phyloP scores from a whole-genome alignment of 2,888 invertebrate species.

The Cosmorhoe ocellata region DNA sequence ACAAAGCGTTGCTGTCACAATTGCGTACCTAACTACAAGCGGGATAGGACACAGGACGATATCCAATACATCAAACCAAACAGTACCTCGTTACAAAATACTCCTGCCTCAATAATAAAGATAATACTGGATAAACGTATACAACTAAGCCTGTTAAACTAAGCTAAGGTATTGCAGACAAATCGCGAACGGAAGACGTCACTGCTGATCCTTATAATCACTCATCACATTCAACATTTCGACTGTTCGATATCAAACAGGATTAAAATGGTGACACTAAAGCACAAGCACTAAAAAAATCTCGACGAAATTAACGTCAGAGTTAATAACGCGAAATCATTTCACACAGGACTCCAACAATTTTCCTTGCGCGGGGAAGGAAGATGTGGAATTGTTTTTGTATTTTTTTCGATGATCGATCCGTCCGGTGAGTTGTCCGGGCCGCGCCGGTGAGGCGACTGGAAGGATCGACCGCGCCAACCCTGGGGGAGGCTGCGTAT shows the following conservation, averaged over 20 bases:
- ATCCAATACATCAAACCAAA: constrained; percentile 75
- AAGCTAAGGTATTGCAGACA: constrained; percentile 51
- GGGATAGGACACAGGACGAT: constrained; percentile 62
- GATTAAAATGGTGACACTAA: constrained; percentile 29
- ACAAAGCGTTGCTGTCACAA: constrained; percentile 63
- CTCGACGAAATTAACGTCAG: constrained; percentile 71
- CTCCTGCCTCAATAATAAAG: constrained; percentile 49
- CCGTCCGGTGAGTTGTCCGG: constrained; percentile 66
- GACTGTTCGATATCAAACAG: constrained; percentile 23
- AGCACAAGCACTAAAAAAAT: constrained; percentile 46
- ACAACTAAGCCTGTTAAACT: constrained; percentile 67
- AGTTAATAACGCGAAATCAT: constrained; percentile 74
- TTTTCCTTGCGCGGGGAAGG: constrained; percentile 68
- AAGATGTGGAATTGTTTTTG: constrained; percentile 66
- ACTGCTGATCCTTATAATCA: constrained; percentile 30
- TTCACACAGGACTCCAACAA: constrained; percentile 50
- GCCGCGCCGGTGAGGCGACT: constrained; percentile 77
- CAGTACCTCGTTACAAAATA: constrained; percentile 65
- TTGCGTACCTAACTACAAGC: constrained; percentile 71
- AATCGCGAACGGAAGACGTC: constrained; percentile 46
- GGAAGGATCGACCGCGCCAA: constrained; percentile 77
- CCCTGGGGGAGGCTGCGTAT: constrained; percentile 80
- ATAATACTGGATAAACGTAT: constrained; percentile 46
- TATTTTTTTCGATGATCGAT: constrained; percentile 47
- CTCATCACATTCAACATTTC: constrained; percentile 32